Percentiles rank a stretch among this genome's conserved stretches.
These are phyloP conservation scores for Heterochromis multidens DNA, from an alignment of 2,113 vertebrate species.

Conservation along the genomic window DNA sequence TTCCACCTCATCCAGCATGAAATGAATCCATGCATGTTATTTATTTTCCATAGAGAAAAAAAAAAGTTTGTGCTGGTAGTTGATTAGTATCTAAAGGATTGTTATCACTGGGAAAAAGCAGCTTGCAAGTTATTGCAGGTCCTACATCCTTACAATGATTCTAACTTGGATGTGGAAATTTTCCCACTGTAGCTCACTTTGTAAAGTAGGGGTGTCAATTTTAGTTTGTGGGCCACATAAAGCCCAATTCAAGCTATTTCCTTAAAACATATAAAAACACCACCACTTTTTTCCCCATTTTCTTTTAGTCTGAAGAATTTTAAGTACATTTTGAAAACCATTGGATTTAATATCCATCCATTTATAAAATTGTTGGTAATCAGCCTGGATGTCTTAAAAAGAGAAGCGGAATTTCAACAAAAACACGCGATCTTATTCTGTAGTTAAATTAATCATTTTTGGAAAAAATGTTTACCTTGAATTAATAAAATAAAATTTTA, in stretches of 20 bases:
- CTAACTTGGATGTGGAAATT: background rate
- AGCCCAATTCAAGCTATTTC: background rate
- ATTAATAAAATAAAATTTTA: background rate
- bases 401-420: background rate
- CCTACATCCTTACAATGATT: background rate
- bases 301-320: background rate
- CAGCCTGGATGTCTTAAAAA: background rate
- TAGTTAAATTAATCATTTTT: background rate
- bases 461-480: too few species aligned
- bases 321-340: background rate
- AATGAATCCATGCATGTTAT: background rate
- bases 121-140: background rate
- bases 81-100: background rate
- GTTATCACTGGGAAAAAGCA: background rate
- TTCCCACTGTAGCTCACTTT: background rate
- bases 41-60: background rate
- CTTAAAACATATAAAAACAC: background rate
- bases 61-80: background rate
- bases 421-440: background rate
- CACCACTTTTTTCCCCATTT: background rate
- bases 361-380: background rate
- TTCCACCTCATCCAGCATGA: background rate
- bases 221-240: background rate
- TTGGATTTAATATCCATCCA: background rate
- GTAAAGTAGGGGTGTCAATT: background rate